Conservation (phyloP, 2,888 invertebrate species). For the Melitaea athalia region DNA sequence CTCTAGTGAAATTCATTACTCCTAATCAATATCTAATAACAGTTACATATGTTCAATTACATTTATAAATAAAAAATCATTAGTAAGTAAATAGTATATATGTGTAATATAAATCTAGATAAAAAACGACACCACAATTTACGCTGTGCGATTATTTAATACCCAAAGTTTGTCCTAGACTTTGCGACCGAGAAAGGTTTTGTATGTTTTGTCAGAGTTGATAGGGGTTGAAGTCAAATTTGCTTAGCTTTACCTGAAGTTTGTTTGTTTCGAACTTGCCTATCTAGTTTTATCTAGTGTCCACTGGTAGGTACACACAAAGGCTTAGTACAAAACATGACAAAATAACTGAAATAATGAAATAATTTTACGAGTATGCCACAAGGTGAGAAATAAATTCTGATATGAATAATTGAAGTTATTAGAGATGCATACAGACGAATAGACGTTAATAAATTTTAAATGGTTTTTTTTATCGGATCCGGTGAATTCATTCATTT, state of each 20-base stretch:
- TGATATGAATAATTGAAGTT: too few relatives aligned
- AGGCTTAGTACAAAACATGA: not conserved
- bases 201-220: conserved; percentile 20
- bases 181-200: conserved; percentile 18
- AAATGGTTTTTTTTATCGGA: too few relatives aligned
- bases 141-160: not conserved
- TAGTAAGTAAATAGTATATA: too few relatives aligned
- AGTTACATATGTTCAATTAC: too few relatives aligned
- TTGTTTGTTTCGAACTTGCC: conserved; percentile 16
- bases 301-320: not conserved
- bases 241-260: conserved; percentile 15
- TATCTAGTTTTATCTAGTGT: conserved; percentile 6
- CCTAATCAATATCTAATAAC: too few relatives aligned
- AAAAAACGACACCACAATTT: not conserved
- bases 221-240: conserved; percentile 26
- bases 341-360: not conserved
- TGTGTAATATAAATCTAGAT: not conserved
- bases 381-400: too few relatives aligned
- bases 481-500: too few relatives aligned
- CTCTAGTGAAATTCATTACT: too few relatives aligned
- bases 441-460: too few relatives aligned
- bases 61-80: too few relatives aligned
- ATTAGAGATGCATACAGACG: too few relatives aligned
- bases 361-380: not conserved
- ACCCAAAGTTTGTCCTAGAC: conserved; percentile 17